A percentile compares a stretch with the other conserved stretches of the same genome.
These are phyloP conservation scores for Epinephelus lanceolatus DNA, from an alignment of 2,113 vertebrate genomes.

Conservation along the genomic window DNA sequence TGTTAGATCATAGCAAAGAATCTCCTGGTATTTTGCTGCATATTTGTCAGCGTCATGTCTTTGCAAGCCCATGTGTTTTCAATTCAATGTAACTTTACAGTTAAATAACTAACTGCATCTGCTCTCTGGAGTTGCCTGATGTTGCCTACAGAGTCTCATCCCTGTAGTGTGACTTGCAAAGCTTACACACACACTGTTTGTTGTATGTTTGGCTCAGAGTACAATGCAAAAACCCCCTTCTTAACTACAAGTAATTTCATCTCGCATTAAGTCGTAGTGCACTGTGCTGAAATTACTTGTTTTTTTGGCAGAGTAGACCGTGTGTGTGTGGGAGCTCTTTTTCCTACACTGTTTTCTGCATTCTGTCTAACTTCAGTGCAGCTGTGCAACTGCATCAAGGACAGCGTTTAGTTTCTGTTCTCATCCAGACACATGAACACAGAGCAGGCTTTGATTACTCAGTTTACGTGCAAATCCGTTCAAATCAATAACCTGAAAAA, in stretches of 20 bases:
- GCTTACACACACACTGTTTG: conserved; percentile 39
- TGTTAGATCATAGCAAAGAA: conserved; percentile 20
- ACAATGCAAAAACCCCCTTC: conserved; percentile 48
- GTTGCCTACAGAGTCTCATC: conserved; percentile 47
- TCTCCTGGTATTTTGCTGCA: conserved; percentile 20
- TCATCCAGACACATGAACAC: conserved; percentile 48
- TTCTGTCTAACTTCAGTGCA: conserved; percentile 69
- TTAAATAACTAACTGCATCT: conserved; percentile 46
- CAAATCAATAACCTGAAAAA: conserved; percentile 10
- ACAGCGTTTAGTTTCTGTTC: conserved; percentile 60
- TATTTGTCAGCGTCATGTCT: conserved; percentile 61
- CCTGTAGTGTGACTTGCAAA: conserved; percentile 16
- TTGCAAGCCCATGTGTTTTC: conserved; percentile 66
- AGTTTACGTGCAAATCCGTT: conserved; percentile 2
- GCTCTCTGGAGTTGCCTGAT: conserved; percentile 26
- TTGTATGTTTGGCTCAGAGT: conserved; percentile 57
- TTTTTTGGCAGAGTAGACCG: conserved; percentile 69
- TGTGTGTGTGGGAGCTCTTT: conserved; percentile 67
- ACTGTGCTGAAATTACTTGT: conserved; percentile 65
- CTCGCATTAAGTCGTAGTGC: conserved; percentile 68
- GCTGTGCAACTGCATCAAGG: conserved; percentile 72
- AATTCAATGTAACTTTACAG: conserved; percentile 28
- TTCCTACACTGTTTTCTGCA: conserved; percentile 39
- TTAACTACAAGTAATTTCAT: conserved; percentile 70
- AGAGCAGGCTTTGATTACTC: conserved; percentile 33